These are phyloP conservation scores for Tachina fera DNA, from an alignment of 2,888 invertebrate genomes.

Conservation along the genomic window DNA sequence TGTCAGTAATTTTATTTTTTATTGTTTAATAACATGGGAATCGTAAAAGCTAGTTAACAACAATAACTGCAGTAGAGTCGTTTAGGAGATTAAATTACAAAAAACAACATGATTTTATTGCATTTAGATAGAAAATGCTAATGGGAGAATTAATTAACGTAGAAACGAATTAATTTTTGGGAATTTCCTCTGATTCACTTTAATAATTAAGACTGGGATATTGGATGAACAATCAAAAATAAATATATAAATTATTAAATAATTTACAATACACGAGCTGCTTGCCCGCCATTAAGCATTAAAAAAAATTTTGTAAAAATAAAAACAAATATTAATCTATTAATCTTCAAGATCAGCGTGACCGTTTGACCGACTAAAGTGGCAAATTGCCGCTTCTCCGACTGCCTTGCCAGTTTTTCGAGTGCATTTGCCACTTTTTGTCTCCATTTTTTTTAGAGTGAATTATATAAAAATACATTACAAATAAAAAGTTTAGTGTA, in stretches of 20 bases:
- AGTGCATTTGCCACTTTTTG: too few species aligned
- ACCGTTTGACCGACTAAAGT: too few species aligned
- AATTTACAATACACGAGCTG: background rate
- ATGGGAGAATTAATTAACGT: background rate
- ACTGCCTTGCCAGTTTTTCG: too few species aligned
- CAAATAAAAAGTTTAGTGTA: too few species aligned
- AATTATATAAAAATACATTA: too few species aligned
- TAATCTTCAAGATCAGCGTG: too few species aligned
- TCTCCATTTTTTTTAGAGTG: too few species aligned
- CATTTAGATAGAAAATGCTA: slow-evolving; percentile 5
- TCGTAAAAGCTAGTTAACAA: slow-evolving; percentile 9
- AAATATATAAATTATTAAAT: background rate
- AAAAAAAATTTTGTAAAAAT: background rate
- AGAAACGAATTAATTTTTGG: background rate
- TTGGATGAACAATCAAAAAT: background rate
- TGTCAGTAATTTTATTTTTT: slow-evolving; percentile 2
- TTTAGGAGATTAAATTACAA: background rate
- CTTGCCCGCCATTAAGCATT: background rate
- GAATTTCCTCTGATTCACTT: slow-evolving; percentile 5
- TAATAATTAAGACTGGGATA: background rate
- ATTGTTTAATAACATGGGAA: slow-evolving; percentile 1
- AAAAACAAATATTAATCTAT: background rate
- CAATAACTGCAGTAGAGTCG: background rate
- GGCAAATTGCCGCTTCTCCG: too few species aligned
- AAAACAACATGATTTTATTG: background rate